Evolutionary conservation across 1,140 invertebrate species (phyloP).

Genomic region (Dolichoris vasculosae): DNA sequence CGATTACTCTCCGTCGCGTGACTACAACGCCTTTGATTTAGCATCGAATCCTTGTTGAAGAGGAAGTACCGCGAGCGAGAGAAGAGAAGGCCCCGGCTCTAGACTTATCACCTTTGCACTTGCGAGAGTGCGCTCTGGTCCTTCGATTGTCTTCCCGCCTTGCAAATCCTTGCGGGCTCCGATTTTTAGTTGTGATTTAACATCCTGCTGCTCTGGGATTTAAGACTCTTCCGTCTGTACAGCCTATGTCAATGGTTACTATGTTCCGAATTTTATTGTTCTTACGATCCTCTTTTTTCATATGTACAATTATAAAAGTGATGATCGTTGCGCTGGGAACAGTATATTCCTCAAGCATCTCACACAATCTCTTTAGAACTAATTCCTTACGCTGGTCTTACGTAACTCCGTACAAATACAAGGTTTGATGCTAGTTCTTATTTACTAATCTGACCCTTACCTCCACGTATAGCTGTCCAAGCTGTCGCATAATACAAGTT

Average conservation of each 20-base stretch:
- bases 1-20: no score
- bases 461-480: no score
- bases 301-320: background rate
- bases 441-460: no score
- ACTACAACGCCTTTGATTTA: background rate
- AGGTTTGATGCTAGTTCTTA: no score
- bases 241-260: background rate
- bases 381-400: no score
- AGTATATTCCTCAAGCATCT: no score
- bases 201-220: background rate
- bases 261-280: background rate
- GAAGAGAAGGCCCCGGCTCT: background rate
- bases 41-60: background rate
- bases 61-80: no score
- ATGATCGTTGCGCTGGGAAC: no score
- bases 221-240: background rate
- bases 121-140: no score
- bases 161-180: conserved; percentile 13
- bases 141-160: conserved; percentile 24
- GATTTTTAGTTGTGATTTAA: conserved; percentile 1
- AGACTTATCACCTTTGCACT: conserved; percentile 40
- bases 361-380: no score
- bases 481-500: no score
- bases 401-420: no score
- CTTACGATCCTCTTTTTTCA: background rate